phyloP scores from a whole-genome alignment of 2,888 invertebrate species.

The Osedax fenrisi region DNA sequence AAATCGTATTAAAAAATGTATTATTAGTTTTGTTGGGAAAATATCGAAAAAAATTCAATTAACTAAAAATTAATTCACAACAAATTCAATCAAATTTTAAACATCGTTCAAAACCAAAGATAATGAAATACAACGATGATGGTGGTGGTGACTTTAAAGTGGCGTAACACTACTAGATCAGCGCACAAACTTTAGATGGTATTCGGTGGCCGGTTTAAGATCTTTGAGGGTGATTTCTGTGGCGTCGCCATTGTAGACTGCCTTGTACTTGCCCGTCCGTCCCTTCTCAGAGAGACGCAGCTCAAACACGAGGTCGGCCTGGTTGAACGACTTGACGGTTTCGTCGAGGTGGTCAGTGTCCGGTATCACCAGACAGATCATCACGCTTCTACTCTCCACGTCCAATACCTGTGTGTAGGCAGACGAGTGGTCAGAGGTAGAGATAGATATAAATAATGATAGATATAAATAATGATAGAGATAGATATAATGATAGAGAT shows the following conservation, averaged over 20 bases:
- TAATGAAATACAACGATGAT: too few species aligned
- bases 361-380: constrained; percentile 70
- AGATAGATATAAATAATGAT: neutral
- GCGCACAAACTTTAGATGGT: constrained; percentile 61
- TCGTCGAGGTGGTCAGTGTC: constrained; percentile 58
- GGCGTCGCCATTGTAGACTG: constrained; percentile 58
- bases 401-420: constrained; percentile 61
- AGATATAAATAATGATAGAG: neutral
- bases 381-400: constrained; percentile 69
- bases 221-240: constrained; percentile 60
- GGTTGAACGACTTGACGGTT: constrained; percentile 53
- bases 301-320: constrained; percentile 65
- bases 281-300: constrained; percentile 64
- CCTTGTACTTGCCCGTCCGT: constrained; percentile 71
- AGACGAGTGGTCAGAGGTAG: neutral
- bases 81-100: too few species aligned
- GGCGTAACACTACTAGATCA: too few species aligned
- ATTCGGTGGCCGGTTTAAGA: constrained; percentile 74
- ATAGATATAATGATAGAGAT: too few species aligned
- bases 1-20: too few species aligned
- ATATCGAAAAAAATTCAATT: too few species aligned
- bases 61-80: too few species aligned
- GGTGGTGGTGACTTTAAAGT: too few species aligned
- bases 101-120: too few species aligned
- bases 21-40: too few species aligned